Conservation (phyloP, 2,113 vertebrate genomes). For the Synodontis membranacea region DNA sequence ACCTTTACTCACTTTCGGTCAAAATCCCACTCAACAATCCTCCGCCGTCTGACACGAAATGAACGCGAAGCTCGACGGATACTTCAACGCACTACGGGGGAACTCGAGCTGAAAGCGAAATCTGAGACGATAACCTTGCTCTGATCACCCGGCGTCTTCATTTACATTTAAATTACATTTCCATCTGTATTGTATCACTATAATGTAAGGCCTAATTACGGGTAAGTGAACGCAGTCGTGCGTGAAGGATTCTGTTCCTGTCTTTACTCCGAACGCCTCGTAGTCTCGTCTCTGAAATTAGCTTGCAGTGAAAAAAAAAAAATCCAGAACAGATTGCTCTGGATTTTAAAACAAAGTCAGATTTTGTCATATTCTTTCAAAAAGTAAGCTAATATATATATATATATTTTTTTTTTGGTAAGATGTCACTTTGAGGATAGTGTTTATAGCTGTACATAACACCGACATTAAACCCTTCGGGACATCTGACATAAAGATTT, state of each 20-base stretch:
- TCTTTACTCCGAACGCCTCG: background rate
- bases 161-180: conserved; percentile 31
- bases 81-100: background rate
- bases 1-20: background rate
- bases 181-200: conserved; percentile 7
- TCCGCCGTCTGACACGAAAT: background rate
- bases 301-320: background rate
- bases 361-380: background rate
- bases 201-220: conserved; percentile 15
- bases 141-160: conserved; percentile 18
- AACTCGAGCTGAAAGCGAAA: background rate
- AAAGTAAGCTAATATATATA: background rate
- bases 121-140: background rate
- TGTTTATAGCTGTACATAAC: background rate
- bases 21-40: background rate
- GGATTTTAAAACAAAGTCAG: background rate
- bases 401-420: background rate
- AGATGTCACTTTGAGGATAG: background rate
- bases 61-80: background rate
- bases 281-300: background rate
- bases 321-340: background rate
- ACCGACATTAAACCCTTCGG: background rate
- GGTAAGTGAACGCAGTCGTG: conserved; percentile 12
- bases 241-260: conserved; percentile 5
- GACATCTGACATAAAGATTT: background rate